Percentiles rank a stretch among this genome's conserved stretches.
These are phyloP conservation scores for Rachycentron canadum DNA, from an alignment of 2,797 vertebrate species.

Conservation along the genomic window DNA sequence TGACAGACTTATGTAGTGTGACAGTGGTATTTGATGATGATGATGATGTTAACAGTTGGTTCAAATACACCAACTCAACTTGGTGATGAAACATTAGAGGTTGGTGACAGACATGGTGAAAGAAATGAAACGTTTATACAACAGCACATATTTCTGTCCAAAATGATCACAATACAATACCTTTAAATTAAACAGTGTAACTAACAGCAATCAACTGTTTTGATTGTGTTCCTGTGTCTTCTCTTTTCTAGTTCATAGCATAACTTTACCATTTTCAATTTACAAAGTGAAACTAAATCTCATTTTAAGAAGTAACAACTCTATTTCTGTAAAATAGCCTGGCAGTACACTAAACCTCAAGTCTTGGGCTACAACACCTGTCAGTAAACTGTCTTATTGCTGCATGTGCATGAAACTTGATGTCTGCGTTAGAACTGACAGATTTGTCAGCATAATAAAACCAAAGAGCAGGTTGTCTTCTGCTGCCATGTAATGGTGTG, in stretches of 20 bases:
- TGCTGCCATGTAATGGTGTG: not conserved
- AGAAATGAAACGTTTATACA: not conserved
- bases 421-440: not conserved
- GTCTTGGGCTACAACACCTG: not conserved
- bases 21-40: not conserved
- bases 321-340: not conserved
- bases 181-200: not conserved
- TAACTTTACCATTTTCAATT: not conserved
- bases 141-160: not conserved
- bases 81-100: not conserved
- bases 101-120: not conserved
- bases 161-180: not conserved
- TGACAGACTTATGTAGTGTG: not conserved
- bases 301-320: not conserved
- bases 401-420: not conserved
- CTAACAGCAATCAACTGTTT: not conserved
- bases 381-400: not conserved
- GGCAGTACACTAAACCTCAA: not conserved
- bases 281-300: slow-evolving; percentile 2
- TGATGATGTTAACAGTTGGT: not conserved
- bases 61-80: slow-evolving; percentile 3
- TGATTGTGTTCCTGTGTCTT: slow-evolving; percentile 34
- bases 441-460: not conserved
- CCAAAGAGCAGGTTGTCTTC: not conserved
- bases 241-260: slow-evolving; percentile 1